These are phyloP conservation scores for Corythaeola cristata DNA, from an alignment of 2,113 vertebrate species.

Conservation along the genomic window DNA sequence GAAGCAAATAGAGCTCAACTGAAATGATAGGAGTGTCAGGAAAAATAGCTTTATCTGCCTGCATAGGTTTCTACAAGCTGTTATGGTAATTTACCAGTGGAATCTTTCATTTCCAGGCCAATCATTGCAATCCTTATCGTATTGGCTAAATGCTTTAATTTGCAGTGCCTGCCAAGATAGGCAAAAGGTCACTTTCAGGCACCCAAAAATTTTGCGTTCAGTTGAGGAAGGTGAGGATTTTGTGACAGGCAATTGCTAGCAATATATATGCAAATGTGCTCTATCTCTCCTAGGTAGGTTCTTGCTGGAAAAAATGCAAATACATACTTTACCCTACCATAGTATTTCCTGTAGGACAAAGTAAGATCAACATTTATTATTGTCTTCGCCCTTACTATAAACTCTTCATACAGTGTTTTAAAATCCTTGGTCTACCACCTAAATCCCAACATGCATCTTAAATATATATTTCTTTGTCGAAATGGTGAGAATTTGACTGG, in stretches of 20 bases:
- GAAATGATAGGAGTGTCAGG: not conserved
- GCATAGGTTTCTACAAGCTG: not conserved
- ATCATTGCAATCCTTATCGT: not conserved
- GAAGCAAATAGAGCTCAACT: not conserved
- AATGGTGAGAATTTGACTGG: not conserved
- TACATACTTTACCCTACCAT: not conserved
- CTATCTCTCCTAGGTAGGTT: not conserved
- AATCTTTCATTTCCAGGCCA: not conserved
- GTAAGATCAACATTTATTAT: not conserved
- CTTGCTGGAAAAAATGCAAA: not conserved
- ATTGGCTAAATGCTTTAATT: not conserved
- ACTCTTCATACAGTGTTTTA: not conserved
- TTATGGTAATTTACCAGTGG: not conserved
- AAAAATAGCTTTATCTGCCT: not conserved
- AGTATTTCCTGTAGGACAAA: not conserved
- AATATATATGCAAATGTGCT: slow-evolving; percentile 8
- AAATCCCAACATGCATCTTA: not conserved
- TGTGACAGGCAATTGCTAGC: not conserved
- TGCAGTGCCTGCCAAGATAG: not conserved
- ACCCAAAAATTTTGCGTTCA: not conserved
- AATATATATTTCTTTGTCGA: not conserved
- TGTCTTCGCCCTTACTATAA: not conserved
- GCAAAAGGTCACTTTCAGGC: not conserved
- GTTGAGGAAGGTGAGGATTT: not conserved
- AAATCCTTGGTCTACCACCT: not conserved